Evolutionary conservation across 1,140 invertebrate species (phyloP), one percentile per base, ranked within the genome.

Genomic region (Pemphigus obesinymphae): DNA sequence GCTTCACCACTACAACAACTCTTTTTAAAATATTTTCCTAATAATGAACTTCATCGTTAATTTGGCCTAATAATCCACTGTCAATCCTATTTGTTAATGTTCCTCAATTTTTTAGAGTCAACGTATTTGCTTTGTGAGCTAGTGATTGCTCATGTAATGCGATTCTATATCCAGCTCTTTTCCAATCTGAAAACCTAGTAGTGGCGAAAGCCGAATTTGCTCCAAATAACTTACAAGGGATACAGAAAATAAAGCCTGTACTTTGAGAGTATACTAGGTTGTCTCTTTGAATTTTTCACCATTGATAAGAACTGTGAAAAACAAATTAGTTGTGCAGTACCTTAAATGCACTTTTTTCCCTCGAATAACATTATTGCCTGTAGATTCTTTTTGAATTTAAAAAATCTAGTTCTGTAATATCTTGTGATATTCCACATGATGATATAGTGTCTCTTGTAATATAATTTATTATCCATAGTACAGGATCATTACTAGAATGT

Each of bases 1-100:
- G 23, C 48, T 72, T 72, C 13, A 72, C 68, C 15, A 72, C 68
- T 72, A 43, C n/a, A n/a, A n/a, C n/a, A n/a, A n/a, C n/a, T n/a
- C n/a, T n/a, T n/a, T n/a, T n/a, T n/a, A n/a, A n/a, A n/a, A n/a
- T n/a, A n/a, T n/a, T n/a, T n/a, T n/a, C n/a, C 68, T 20, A 70
- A 43, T 70, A 70, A 15, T 70, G 11, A 45, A 70, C 40, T 70
- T 43, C 68, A 70, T n/a, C n/a, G 23, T 70, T 23, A 8, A 70
- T 43, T 72, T 72, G 40, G 2, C 10, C n/a, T n/a, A 72, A 20
- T 43, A 72, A 43, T 43, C 40, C 17, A 48, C n/a, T 72, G 40
- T 48, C 68, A 72, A 72, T 72, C 6, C 63, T 34, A 68, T 37
- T 37, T 37, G 2, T 37, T 68, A 68, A 34, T 34, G 17, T 68